phyloP scores from a whole-genome alignment of 2,888 invertebrate genomes.

The Leucoma salicis region DNA sequence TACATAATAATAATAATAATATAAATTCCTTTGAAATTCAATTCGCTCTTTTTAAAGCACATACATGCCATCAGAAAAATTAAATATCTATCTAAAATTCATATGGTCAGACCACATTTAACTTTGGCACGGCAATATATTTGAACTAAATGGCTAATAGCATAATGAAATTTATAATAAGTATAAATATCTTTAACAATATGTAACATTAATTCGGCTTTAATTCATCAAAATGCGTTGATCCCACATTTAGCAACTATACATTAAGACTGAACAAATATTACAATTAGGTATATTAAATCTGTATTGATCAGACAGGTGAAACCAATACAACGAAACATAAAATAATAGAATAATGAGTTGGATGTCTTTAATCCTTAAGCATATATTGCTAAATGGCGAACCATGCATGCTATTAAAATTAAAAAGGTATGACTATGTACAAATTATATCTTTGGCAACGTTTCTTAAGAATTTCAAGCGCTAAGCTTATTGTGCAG shows the following conservation, averaged over 20 bases:
- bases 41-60: conserved; percentile 18
- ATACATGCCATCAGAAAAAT: conserved; percentile 32
- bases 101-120: conserved; percentile 44
- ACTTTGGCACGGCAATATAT: conserved; percentile 61
- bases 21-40: conserved; percentile 23
- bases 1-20: conserved; percentile 1
- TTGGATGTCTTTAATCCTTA: too few species aligned
- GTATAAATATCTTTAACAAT: conserved; percentile 15
- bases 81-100: conserved; percentile 32
- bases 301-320: too few species aligned
- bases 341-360: too few species aligned
- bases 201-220: conserved; percentile 35
- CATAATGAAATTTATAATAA: conserved; percentile 18
- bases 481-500: conserved; percentile 35
- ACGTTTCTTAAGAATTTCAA: conserved; percentile 37
- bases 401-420: conserved; percentile 15
- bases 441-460: conserved; percentile 48
- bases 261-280: too few species aligned
- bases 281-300: too few species aligned
- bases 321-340: too few species aligned
- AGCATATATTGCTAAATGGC: conserved; percentile 2
- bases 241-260: conserved; percentile 8
- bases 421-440: too few species aligned
- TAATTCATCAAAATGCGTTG: conserved; percentile 21
- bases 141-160: conserved; percentile 32